A percentile compares a stretch with the other conserved stretches of the same genome.
phyloP scores from a whole-genome alignment of 92 coral and sea anemone species.

The Porites cylindrica region DNA sequence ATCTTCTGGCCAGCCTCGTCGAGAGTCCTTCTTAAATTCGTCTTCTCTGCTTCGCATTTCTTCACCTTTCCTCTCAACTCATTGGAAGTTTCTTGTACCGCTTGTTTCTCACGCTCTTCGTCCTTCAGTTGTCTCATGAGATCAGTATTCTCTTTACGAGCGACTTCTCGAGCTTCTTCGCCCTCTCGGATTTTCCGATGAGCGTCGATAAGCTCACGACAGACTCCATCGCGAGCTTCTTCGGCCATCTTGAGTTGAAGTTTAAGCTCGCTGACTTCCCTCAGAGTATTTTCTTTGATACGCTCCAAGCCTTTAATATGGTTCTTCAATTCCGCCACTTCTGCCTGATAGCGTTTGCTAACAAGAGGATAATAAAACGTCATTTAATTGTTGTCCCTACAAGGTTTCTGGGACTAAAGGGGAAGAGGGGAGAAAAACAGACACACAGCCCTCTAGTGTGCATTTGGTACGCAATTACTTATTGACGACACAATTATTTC shows the following conservation, averaged over 20 bases:
- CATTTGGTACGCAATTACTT: too few relatives aligned
- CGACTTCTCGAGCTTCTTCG: constrained; percentile 92
- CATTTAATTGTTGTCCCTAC: background rate
- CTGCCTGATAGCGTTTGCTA: constrained; percentile 84
- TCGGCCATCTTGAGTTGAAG: constrained; percentile 98
- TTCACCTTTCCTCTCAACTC: constrained; percentile 95
- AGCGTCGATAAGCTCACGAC: constrained; percentile 96
- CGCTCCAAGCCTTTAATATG: constrained; percentile 88
- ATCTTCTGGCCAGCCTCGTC: constrained; percentile 96
- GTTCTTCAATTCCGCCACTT: constrained; percentile 77
- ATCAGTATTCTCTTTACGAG: constrained; percentile 94
- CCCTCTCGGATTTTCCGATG: constrained; percentile 99
- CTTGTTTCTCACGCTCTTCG: constrained; percentile 95
- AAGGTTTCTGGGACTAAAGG: background rate
- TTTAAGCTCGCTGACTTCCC: constrained; percentile 95
- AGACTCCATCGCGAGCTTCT: constrained; percentile 96
- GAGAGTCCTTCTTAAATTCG: constrained; percentile 87
- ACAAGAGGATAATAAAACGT: background rate
- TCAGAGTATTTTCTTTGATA: constrained; percentile 91
- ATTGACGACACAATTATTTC: too few relatives aligned
- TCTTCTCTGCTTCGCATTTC: constrained; percentile 98
- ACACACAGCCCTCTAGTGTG: too few relatives aligned
- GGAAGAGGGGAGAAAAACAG: too few relatives aligned
- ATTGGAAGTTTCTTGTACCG: constrained; percentile 92
- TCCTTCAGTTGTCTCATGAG: constrained; percentile 96